A percentile compares a stretch with the other conserved stretches of the same genome.
These are phyloP conservation scores for Diplazon laetatorius DNA, from an alignment of 2,888 invertebrate species.

Conservation along the genomic window DNA sequence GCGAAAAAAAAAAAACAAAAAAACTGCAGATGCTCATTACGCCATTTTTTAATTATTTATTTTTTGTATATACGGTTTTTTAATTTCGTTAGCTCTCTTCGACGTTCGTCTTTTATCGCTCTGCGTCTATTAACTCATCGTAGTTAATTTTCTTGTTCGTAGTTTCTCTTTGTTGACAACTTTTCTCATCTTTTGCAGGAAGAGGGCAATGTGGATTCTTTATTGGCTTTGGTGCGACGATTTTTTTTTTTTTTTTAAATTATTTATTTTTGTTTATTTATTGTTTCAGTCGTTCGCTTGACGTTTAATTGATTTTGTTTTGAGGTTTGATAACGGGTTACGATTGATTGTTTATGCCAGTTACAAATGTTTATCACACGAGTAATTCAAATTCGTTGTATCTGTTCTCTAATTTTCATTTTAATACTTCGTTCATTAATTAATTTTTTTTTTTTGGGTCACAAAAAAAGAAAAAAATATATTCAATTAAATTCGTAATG, in stretches of 20 bases:
- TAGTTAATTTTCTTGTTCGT: conserved; percentile 5
- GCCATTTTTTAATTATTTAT: conserved; percentile 11
- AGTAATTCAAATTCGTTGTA: background rate
- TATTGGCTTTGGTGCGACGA: conserved; percentile 19
- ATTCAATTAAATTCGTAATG: too few relatives aligned
- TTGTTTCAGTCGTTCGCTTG: conserved; percentile 18
- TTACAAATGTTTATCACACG: background rate
- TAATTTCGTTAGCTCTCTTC: background rate
- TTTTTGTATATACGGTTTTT: background rate
- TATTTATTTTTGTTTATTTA: background rate
- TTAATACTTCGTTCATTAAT: too few relatives aligned
- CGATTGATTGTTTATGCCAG: background rate
- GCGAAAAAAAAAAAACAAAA: conserved; percentile 5
- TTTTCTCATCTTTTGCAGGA: too few relatives aligned
- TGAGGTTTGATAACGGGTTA: background rate
- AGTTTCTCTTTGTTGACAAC: background rate
- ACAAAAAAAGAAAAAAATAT: too few relatives aligned
- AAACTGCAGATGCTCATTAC: conserved; percentile 8
- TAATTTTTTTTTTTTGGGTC: too few relatives aligned
- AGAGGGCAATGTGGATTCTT: conserved; percentile 11
- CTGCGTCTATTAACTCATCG: background rate
- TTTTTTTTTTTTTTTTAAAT: background rate
- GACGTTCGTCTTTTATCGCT: conserved; percentile 9
- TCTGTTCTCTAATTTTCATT: background rate
- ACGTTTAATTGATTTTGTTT: conserved; percentile 1